Evolutionary conservation across 2,113 vertebrate genomes (phyloP).

Genomic region (Penelope pileata): DNA sequence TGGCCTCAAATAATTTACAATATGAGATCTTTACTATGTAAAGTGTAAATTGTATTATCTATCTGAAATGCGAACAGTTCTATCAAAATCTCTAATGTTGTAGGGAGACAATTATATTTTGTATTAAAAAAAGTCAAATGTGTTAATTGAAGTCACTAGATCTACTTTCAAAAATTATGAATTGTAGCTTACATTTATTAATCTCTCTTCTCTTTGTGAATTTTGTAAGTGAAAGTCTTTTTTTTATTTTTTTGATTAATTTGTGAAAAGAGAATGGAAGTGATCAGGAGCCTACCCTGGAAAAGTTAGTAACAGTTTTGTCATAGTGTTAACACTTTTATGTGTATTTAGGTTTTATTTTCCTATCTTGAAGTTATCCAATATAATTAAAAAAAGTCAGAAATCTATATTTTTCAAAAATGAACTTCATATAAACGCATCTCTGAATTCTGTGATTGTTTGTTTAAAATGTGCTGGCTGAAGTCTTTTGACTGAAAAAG

Average conservation of each 20-base stretch:
- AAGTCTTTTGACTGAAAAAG: not conserved
- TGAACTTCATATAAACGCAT: rapidly evolving
- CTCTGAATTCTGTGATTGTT: not conserved
- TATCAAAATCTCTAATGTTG: not conserved
- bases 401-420: not conserved
- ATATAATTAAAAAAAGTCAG: not conserved
- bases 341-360: not conserved
- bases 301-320: not conserved
- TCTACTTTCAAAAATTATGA: not conserved
- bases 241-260: not conserved
- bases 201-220: not conserved
- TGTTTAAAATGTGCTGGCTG: not conserved
- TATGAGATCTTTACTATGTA: not conserved
- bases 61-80: not conserved
- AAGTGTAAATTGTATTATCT: not conserved
- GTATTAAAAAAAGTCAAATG: not conserved
- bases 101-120: not conserved
- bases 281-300: not conserved
- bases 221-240: not conserved
- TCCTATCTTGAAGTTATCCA: not conserved
- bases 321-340: not conserved
- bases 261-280: not conserved
- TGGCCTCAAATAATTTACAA: not conserved
- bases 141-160: not conserved
- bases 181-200: rapidly evolving